Conservation (phyloP, 2,888 invertebrate genomes). For the Ectemnius continuus region DNA sequence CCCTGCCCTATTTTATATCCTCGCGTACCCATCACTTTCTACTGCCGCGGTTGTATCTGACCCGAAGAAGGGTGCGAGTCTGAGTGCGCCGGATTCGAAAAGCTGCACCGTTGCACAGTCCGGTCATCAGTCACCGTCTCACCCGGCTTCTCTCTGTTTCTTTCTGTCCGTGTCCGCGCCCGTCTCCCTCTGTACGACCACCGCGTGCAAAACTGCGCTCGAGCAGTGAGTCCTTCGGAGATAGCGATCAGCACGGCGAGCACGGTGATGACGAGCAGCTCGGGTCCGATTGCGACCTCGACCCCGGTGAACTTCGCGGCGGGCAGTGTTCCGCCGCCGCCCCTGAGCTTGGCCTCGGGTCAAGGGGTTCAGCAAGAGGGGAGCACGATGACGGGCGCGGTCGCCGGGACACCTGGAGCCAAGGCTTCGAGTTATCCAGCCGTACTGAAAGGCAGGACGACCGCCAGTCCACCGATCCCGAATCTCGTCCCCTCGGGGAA, state of each 20-base stretch:
- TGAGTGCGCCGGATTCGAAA: background rate
- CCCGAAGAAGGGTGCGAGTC: no score
- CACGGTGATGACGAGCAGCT: conserved; percentile 78
- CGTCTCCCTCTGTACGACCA: conserved; percentile 25
- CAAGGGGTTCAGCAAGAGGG: conserved; percentile 58
- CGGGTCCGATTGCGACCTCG: conserved; percentile 72
- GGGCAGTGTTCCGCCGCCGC: conserved; percentile 64
- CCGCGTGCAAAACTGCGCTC: conserved; percentile 21
- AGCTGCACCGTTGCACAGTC: conserved; percentile 37
- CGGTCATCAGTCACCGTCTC: conserved; percentile 41
- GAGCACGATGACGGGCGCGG: conserved; percentile 25
- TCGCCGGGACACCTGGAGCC: conserved; percentile 40
- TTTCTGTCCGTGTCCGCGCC: conserved; percentile 48
- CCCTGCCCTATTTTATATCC: background rate
- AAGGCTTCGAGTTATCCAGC: conserved; percentile 83
- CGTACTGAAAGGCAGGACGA: conserved; percentile 83
- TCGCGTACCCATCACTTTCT: no score
- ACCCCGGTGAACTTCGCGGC: conserved; percentile 69
- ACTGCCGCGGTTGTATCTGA: no score
- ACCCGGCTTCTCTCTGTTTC: conserved; percentile 56
- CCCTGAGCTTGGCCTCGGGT: conserved; percentile 55
- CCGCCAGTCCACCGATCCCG: conserved; percentile 79
- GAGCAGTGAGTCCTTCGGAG: conserved; percentile 67
- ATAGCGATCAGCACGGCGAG: conserved; percentile 65
- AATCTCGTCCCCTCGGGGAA: conserved; percentile 82